A percentile compares a stretch with the other conserved stretches of the same genome.
Conservation (phyloP, 2,113 vertebrate species). For the Henicopernis longicauda region DNA sequence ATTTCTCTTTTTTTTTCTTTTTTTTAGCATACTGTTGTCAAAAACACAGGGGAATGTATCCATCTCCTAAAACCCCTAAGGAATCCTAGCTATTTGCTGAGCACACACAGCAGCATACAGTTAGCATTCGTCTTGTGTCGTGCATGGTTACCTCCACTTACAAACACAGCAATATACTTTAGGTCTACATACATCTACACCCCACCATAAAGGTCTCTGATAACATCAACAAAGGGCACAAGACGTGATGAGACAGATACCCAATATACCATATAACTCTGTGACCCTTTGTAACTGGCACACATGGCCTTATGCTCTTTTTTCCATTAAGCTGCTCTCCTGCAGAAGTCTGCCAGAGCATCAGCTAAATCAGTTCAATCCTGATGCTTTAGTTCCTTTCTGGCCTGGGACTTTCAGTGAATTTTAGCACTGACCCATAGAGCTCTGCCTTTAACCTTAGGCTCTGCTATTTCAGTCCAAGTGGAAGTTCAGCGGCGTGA, state of each 20-base stretch:
- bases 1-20: background rate
- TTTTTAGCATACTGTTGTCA: background rate
- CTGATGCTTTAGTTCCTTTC: background rate
- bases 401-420: background rate
- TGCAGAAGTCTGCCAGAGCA: background rate
- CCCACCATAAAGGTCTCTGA: background rate
- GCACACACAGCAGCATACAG: background rate
- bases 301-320: background rate
- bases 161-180: background rate
- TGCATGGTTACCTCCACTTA: background rate
- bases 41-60: background rate
- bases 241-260: background rate
- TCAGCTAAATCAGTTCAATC: background rate
- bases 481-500: background rate
- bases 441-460: background rate
- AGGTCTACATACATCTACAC: background rate
- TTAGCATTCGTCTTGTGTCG: background rate
- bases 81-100: slow-evolving; percentile 29
- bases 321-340: background rate
- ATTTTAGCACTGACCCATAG: background rate
- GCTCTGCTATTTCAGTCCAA: background rate
- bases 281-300: background rate
- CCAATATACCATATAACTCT: background rate
- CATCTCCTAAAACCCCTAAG: background rate
- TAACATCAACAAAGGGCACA: background rate